Base-by-base conservation (phyloP, 2,797 vertebrate species). In the Periparus ater region DNA sequence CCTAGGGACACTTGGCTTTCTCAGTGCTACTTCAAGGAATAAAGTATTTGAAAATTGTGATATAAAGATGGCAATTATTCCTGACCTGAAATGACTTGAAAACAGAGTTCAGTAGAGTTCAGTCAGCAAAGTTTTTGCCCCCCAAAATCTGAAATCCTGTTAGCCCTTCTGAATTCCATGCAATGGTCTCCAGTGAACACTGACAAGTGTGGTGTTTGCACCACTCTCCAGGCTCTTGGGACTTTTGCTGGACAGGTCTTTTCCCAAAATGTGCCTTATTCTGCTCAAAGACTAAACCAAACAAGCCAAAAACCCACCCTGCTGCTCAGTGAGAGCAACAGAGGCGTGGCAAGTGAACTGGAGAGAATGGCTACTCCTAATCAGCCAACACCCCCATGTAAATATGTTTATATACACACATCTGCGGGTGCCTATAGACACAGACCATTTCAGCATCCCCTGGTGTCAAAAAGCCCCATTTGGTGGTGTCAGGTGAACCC, bases 51-150 rank as follows among this genome's bases (percentile, higher is more conserved):
- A 65, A 89, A 93, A 67, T 13, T 2, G 1, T 71, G 45, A 47
- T 73, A 10, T 89, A 90, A 89, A 88, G 58, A 62, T 47, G n/a
- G 65, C 71, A 77, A 61, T 89, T 91, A 91, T 71, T 93, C 61
- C 57, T 89, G 72, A 80, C 74, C 85, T 79, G 42, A 88, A 92
- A 76, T 65, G 7, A 54, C 74, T 68, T 65, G 27, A 68, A 84
- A 87, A 50, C 58, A 82, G 54, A 90, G 54, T 60, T 89, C 61
- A 72, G 58, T 34, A 65, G 51, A 93, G 54, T 66, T 83, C 70
- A 75, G 38, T 32, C 60, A 53, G 67, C 34, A 87, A 40, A 38
- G 44, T 16, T 75, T 93, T 88, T 66, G 44, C 48, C 57, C 55
- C 45, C 10, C 12, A 6, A 80, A 68, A 18, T 51, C 66, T 61